A percentile compares a stretch with the other conserved stretches of the same genome.
phyloP scores from a whole-genome alignment of 37 sponge, comb jelly and placozoan genomes.

The Ephydatia muelleri region DNA sequence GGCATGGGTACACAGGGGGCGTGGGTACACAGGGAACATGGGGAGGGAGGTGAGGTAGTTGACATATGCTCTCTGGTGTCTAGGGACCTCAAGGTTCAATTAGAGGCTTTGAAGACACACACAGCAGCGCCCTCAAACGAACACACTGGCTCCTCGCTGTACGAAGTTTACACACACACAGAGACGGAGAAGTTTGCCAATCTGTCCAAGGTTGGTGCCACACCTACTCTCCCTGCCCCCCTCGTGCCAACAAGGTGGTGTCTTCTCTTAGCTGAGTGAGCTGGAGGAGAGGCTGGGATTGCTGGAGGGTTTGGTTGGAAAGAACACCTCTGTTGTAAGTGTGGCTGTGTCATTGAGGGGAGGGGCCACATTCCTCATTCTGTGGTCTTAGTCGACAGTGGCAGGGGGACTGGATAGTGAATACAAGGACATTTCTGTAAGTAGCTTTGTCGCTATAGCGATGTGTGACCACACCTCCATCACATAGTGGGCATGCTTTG shows the following conservation, averaged over 20 bases:
- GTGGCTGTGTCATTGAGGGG: too few species aligned
- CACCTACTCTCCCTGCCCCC: too few species aligned
- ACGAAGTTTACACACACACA: conserved; percentile 50
- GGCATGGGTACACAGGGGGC: too few species aligned
- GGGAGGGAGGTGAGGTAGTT: neutral
- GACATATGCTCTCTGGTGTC: neutral
- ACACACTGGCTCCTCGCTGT: conserved; percentile 5
- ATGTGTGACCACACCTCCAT: too few species aligned
- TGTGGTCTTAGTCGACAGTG: conserved; percentile 24
- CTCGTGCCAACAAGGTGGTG: neutral
- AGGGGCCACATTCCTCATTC: neutral
- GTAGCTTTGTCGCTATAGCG: conserved; percentile 7
- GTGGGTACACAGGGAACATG: too few species aligned
- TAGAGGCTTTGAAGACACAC: conserved; percentile 39
- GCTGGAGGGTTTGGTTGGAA: conserved; percentile 55
- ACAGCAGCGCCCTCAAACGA: neutral
- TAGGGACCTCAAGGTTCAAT: conserved; percentile 57
- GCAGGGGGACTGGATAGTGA: conserved; percentile 63
- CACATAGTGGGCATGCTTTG: neutral
- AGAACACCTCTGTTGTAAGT: conserved; percentile 49
- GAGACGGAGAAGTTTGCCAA: conserved; percentile 68
- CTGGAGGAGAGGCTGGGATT: conserved; percentile 47
- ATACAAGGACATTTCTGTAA: conserved; percentile 50
- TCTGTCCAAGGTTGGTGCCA: conserved; percentile 52
- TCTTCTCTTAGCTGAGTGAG: conserved; percentile 54